Conservation (phyloP, 1,140 invertebrate species). For the Trypoxylus dichotomus region DNA sequence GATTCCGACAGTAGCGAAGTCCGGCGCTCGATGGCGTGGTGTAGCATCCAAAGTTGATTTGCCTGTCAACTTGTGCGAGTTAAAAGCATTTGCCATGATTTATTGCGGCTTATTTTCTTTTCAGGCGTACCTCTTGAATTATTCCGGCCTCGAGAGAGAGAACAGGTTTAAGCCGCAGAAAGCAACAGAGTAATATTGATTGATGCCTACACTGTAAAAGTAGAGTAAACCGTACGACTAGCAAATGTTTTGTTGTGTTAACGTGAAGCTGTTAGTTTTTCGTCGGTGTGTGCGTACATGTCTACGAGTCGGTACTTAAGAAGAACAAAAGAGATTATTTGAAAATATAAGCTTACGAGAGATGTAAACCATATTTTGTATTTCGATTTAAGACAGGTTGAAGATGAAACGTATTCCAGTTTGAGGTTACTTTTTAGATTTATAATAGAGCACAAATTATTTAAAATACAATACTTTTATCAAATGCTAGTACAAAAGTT, state of each 20-base stretch:
- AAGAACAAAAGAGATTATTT: neutral
- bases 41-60: conserved; percentile 22
- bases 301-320: neutral
- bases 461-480: too few relatives aligned
- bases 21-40: neutral
- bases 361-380: too few relatives aligned
- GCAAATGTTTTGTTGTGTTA: conserved; percentile 20
- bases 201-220: neutral
- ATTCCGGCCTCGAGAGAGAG: conserved; percentile 11
- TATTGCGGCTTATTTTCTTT: conserved; percentile 25
- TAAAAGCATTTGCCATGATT: conserved; percentile 25
- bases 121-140: conserved; percentile 15
- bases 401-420: too few relatives aligned
- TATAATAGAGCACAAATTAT: too few relatives aligned
- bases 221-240: neutral
- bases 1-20: neutral
- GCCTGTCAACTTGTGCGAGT: conserved; percentile 20
- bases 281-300: neutral
- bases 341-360: too few relatives aligned
- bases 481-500: too few relatives aligned
- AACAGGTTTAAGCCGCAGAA: conserved; percentile 23
- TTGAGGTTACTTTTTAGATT: too few relatives aligned
- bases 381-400: too few relatives aligned
- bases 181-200: conserved; percentile 25
- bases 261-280: neutral